phyloP scores from a whole-genome alignment of 2,113 vertebrate species.

The Hepsetus odoe region DNA sequence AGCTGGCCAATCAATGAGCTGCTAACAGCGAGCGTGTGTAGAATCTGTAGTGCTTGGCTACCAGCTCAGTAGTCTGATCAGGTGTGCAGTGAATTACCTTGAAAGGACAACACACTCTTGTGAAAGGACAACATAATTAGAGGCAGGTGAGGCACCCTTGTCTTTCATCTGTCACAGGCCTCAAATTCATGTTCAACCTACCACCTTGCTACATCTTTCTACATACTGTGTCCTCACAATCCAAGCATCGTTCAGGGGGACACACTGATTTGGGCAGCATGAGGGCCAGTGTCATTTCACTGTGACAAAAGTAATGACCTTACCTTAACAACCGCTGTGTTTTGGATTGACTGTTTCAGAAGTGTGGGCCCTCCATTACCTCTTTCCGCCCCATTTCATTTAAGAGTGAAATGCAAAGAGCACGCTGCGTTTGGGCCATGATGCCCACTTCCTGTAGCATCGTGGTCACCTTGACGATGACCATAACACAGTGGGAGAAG shows the following conservation, averaged over 20 bases:
- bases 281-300: background rate
- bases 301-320: conserved; percentile 28
- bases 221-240: background rate
- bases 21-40: background rate
- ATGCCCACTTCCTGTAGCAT: conserved; percentile 36
- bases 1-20: conserved; percentile 5
- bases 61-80: background rate
- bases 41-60: background rate
- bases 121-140: background rate
- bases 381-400: conserved; percentile 42
- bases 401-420: conserved; percentile 29
- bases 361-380: conserved; percentile 39
- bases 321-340: conserved; percentile 31
- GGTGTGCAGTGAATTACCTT: conserved; percentile 9
- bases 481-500: conserved; percentile 45
- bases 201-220: background rate
- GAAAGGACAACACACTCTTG: conserved; percentile 1
- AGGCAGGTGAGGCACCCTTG: background rate
- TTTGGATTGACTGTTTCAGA: conserved; percentile 14
- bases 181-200: background rate
- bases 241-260: background rate
- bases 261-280: background rate
- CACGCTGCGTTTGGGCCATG: conserved; percentile 9
- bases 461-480: conserved; percentile 53
- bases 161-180: background rate